phyloP scores from a whole-genome alignment of 2,888 invertebrate genomes.

The Metacarcinus magister region DNA sequence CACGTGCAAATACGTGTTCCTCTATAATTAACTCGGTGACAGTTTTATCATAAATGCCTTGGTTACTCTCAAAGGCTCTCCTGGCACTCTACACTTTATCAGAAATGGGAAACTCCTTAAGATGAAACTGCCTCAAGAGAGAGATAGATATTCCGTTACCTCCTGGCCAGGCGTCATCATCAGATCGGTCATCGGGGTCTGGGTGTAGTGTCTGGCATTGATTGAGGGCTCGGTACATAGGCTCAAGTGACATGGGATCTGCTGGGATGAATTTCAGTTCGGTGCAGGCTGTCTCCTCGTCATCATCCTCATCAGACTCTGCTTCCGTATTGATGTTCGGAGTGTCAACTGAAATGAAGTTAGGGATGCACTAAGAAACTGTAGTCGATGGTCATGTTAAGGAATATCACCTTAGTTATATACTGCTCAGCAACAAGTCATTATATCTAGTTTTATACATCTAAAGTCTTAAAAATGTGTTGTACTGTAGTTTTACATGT shows the following conservation, averaged over 20 bases:
- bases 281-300: conserved; percentile 87
- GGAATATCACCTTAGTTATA: no score
- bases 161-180: conserved; percentile 84
- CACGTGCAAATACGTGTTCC: no score
- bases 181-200: conserved; percentile 89
- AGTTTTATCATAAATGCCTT: no score
- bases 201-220: conserved; percentile 92
- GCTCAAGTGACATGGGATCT: conserved; percentile 88
- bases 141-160: background rate
- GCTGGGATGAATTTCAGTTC: conserved; percentile 91
- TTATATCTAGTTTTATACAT: no score
- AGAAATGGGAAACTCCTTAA: background rate
- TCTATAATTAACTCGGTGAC: no score
- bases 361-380: background rate
- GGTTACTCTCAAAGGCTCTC: no score
- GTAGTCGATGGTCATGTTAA: background rate
- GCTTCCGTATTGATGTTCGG: conserved; percentile 74
- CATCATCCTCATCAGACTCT: conserved; percentile 86
- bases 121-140: background rate
- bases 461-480: no score
- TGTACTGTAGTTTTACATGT: no score
- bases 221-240: conserved; percentile 90
- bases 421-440: no score
- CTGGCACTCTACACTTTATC: background rate
- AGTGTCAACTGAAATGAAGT: conserved; percentile 70